phyloP scores from a whole-genome alignment of 1,140 invertebrate genomes.

The Spodoptera litura region DNA sequence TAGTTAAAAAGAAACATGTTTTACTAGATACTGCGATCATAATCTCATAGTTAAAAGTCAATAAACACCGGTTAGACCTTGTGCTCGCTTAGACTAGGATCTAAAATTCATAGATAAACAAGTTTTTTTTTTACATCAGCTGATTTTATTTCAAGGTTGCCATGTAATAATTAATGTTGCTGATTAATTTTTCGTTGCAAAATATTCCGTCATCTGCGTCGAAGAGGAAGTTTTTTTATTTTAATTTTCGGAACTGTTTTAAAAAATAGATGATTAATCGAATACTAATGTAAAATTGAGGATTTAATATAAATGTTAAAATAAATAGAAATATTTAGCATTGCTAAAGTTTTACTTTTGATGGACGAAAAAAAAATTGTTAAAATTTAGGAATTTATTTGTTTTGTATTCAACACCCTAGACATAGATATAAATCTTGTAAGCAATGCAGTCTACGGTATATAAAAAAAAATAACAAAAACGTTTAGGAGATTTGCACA shows the following conservation, averaged over 20 bases:
- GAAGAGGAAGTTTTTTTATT: background rate
- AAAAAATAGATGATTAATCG: too few species aligned
- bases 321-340: background rate
- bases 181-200: slow-evolving; percentile 5
- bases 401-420: too few species aligned
- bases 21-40: background rate
- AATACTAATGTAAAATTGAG: too few species aligned
- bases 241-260: too few species aligned
- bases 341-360: background rate
- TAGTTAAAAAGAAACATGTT: background rate
- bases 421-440: too few species aligned
- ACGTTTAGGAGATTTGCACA: too few species aligned
- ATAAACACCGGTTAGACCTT: slow-evolving; percentile 1
- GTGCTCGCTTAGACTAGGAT: background rate
- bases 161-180: background rate
- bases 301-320: background rate
- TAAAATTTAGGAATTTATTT: too few species aligned
- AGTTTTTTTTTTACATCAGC: background rate
- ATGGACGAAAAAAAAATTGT: too few species aligned
- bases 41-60: background rate
- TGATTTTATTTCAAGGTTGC: background rate
- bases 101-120: background rate
- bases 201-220: background rate
- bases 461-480: too few species aligned
- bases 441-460: too few species aligned